These are phyloP conservation scores for Piaya cayana DNA, from an alignment of 2,113 vertebrate species.

Conservation along the genomic window DNA sequence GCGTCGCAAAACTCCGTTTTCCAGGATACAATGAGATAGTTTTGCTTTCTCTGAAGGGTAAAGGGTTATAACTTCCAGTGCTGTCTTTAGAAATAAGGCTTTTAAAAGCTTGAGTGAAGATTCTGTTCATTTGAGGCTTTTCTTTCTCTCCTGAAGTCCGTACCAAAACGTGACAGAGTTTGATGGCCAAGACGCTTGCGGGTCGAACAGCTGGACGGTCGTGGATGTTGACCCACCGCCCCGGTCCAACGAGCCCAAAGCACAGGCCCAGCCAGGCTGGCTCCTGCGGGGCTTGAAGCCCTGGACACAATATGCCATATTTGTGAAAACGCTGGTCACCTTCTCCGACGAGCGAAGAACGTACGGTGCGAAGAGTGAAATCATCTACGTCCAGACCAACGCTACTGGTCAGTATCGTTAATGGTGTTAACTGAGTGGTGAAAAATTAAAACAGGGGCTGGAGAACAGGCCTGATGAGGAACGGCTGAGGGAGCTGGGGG, in stretches of 20 bases:
- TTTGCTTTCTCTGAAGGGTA: neutral
- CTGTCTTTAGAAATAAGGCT: neutral
- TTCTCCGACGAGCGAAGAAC: slow-evolving; percentile 90
- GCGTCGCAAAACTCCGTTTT: neutral
- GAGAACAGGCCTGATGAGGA: no score
- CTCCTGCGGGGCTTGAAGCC: slow-evolving; percentile 89
- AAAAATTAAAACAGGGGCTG: no score
- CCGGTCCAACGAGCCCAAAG: slow-evolving; percentile 79
- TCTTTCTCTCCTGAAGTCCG: slow-evolving; percentile 73
- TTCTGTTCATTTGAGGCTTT: neutral
- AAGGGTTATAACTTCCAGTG: neutral
- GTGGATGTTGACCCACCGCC: slow-evolving; percentile 90
- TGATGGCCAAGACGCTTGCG: slow-evolving; percentile 94
- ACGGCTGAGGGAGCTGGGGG: no score
- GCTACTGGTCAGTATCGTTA: slow-evolving; percentile 84
- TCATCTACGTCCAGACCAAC: slow-evolving; percentile 93
- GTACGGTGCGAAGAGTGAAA: slow-evolving; percentile 93
- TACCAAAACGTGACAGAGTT: slow-evolving; percentile 95
- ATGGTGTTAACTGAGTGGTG: neutral
- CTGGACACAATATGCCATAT: slow-evolving; percentile 97
- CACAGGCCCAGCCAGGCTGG: slow-evolving; percentile 78
- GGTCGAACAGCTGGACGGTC: slow-evolving; percentile 96
- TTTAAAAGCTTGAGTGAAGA: neutral
- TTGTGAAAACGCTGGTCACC: slow-evolving; percentile 94
- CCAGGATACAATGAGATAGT: neutral